Evolutionary conservation across 1,140 invertebrate species (phyloP), one percentile per base, ranked within the genome.

Genomic region (Caenorhabditis latens): DNA sequence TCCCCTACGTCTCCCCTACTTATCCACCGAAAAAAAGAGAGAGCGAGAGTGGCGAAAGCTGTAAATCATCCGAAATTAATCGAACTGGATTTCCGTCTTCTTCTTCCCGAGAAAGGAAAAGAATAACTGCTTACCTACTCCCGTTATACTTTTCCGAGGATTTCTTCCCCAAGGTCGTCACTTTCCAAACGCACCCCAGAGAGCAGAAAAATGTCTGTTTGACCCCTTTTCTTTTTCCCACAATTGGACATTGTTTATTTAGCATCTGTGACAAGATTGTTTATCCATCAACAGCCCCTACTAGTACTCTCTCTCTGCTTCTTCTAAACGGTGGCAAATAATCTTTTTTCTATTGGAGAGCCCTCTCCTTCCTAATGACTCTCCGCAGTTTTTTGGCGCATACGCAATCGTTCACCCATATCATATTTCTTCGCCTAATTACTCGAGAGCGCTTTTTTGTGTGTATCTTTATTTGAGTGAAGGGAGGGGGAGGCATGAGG

Each of bases 41-140:
- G 19, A 46, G 19, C 67, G 67, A 75, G 67, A 75, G 67, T 75
- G 42, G 63, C 63, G 63, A 67, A 67, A 46, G 67, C 67, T 75
- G 67, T 75, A 75, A 75, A 75, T 75, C 67, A 75, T 75, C 67
- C 67, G 67, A 75, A 75, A 75, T 75, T 75, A 75, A 75, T 75
- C 67, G 67, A 46, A 75, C 67, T 75, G 67, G 67, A 75, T 75
- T 75, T 75, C 67, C 67, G 67, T 32, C 46, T n/a, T 53, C 50
- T 6, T 46, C 43, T 75, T 46, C 42, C 43, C 43, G 2, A 46
- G 5, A n/a, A 58, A 21, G 19, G 0, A n/a, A n/a, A 46, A 71
- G 19, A n/a, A 48, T 46, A 48, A 75, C 9, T 48, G 40, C 67
- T 46, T 58, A n/a, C 57, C 21, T 58, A 19, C n/a, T n/a, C 57